Evolutionary conservation across 2,797 vertebrate species (phyloP).

Genomic region (Bucorvus abyssinicus): DNA sequence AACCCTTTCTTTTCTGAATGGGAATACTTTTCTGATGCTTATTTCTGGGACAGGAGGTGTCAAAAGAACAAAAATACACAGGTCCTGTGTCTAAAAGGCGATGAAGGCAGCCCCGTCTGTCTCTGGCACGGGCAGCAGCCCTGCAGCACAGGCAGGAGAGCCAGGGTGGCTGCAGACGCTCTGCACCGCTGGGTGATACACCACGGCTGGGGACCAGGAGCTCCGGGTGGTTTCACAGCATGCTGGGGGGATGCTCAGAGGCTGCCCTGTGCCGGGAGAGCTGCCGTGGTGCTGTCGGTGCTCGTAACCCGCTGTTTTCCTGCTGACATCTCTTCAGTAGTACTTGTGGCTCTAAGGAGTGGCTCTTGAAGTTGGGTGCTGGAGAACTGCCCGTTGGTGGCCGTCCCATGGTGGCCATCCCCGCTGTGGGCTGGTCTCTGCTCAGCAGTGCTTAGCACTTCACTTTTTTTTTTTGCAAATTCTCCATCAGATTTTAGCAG

Average conservation of each 20-base stretch:
- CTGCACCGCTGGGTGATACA: not conserved
- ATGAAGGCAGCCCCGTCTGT: too few species aligned
- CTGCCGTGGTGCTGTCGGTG: rapidly evolving
- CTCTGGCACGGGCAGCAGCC: not conserved
- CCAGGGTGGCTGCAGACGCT: not conserved
- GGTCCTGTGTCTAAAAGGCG: rapidly evolving
- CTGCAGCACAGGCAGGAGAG: too few species aligned
- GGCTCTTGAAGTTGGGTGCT: not conserved
- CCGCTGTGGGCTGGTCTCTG: not conserved
- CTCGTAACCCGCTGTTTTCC: not conserved
- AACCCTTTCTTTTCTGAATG: not conserved
- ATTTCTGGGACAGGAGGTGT: not conserved
- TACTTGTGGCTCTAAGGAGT: too few species aligned
- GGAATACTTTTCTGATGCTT: not conserved
- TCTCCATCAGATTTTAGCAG: constrained; percentile 22
- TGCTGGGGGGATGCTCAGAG: not conserved
- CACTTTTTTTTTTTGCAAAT: not conserved
- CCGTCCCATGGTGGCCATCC: too few species aligned
- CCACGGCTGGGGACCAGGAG: not conserved
- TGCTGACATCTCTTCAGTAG: rapidly evolving
- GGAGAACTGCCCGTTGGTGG: rapidly evolving
- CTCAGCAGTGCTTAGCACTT: not conserved
- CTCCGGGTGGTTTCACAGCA: rapidly evolving
- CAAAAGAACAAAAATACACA: not conserved
- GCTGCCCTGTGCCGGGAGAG: not conserved